Evolutionary conservation across 2,797 vertebrate genomes (phyloP).

Genomic region (Tamandua tetradactyla): DNA sequence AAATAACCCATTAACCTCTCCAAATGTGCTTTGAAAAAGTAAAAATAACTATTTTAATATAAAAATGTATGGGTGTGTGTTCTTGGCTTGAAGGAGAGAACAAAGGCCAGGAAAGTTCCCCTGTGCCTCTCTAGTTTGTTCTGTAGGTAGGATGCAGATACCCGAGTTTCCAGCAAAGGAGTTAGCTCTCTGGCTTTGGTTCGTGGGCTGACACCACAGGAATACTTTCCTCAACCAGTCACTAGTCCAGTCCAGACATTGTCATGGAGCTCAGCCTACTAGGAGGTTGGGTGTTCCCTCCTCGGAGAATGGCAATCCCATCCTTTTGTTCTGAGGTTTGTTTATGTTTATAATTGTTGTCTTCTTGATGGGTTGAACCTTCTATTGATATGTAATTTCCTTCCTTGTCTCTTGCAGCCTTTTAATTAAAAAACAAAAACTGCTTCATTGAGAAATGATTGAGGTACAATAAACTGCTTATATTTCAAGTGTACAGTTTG

Average conservation of each 20-base stretch:
- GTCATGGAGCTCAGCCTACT: neutral
- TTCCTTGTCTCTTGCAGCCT: too few relatives aligned
- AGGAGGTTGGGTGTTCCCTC: neutral
- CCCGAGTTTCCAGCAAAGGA: neutral
- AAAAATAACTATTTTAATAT: neutral
- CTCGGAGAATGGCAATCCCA: neutral
- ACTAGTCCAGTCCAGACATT: neutral
- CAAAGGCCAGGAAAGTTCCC: neutral
- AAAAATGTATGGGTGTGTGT: neutral
- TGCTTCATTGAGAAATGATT: too few relatives aligned
- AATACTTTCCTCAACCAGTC: neutral
- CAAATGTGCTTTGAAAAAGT: constrained; percentile 34
- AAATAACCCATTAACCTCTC: too few relatives aligned
- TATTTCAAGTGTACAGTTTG: too few relatives aligned
- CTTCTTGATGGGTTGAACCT: too few relatives aligned
- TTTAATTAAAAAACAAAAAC: too few relatives aligned
- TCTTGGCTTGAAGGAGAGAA: neutral
- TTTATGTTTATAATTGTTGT: too few relatives aligned
- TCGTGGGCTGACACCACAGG: neutral
- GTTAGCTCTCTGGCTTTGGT: neutral
- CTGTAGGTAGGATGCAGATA: neutral
- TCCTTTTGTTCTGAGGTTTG: neutral
- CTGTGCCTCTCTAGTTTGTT: neutral
- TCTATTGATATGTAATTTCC: too few relatives aligned
- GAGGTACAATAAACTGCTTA: too few relatives aligned